phyloP scores from a whole-genome alignment of 64 coral and sea anemone genomes.

The Acropora yongei region DNA sequence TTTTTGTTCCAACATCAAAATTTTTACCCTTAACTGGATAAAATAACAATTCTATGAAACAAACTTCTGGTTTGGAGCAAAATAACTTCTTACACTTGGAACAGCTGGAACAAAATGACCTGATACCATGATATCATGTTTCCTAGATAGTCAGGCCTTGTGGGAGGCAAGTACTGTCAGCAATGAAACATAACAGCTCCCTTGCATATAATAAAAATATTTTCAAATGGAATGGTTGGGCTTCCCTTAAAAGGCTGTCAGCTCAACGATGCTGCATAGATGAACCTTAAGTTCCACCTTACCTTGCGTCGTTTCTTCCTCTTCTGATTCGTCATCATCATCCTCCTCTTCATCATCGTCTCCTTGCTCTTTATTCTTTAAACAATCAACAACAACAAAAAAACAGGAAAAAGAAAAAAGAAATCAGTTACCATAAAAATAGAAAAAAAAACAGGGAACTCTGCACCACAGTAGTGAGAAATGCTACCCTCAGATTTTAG shows the following conservation, averaged over 20 bases:
- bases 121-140: too few relatives aligned
- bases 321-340: conserved; percentile 76
- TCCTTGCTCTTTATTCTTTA: conserved; percentile 30
- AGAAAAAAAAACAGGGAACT: neutral
- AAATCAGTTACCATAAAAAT: neutral
- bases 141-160: too few relatives aligned
- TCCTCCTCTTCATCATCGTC: conserved; percentile 57
- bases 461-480: neutral
- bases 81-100: too few relatives aligned
- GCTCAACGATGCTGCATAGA: neutral
- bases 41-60: too few relatives aligned
- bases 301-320: conserved; percentile 68
- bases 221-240: neutral
- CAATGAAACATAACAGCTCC: too few relatives aligned
- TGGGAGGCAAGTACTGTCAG: too few relatives aligned
- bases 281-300: neutral
- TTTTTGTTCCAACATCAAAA: too few relatives aligned
- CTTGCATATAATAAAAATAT: too few relatives aligned
- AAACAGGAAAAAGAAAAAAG: neutral
- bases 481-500: too few relatives aligned
- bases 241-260: neutral
- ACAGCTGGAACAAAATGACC: too few relatives aligned
- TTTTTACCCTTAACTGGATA: too few relatives aligned
- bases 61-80: too few relatives aligned
- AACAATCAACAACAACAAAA: neutral